Conservation (phyloP, 2,113 vertebrate genomes). For the Labrus mixtus region DNA sequence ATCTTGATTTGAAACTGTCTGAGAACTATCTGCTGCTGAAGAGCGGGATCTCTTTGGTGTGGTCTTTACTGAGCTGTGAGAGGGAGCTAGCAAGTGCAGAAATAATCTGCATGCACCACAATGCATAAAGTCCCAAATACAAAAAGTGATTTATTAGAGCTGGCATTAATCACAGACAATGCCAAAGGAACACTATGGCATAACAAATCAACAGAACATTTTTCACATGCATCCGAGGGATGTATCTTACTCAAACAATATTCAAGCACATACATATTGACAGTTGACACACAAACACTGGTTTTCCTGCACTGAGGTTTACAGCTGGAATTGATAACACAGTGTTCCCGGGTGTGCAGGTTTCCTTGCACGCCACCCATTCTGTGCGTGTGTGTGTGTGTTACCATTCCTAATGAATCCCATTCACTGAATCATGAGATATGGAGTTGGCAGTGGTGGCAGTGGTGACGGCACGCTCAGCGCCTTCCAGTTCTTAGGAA, state of each 20-base stretch:
- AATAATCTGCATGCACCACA: not conserved
- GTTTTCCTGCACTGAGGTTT: slow-evolving; percentile 30
- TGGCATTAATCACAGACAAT: not conserved
- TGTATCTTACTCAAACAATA: slow-evolving; percentile 16
- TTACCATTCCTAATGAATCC: slow-evolving; percentile 78
- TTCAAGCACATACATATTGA: slow-evolving; percentile 1
- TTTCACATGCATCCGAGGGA: not conserved
- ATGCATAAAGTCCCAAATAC: not conserved
- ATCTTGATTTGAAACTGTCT: slow-evolving; percentile 46
- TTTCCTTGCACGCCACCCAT: slow-evolving; percentile 72
- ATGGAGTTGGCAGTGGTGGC: slow-evolving; percentile 71
- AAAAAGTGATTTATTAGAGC: slow-evolving; percentile 1
- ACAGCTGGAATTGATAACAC: slow-evolving; percentile 82
- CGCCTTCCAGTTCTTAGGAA: slow-evolving; percentile 64
- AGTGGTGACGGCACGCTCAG: slow-evolving; percentile 70
- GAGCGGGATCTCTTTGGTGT: slow-evolving; percentile 31
- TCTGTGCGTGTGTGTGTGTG: slow-evolving; percentile 62
- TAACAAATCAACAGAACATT: not conserved
- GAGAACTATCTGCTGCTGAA: slow-evolving; percentile 15
- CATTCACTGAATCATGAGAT: slow-evolving; percentile 78
- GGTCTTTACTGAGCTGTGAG: slow-evolving; percentile 21
- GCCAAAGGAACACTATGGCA: not conserved
- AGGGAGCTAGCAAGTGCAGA: not conserved
- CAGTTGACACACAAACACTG: slow-evolving; percentile 18
- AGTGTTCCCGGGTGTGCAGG: slow-evolving; percentile 64